Evolutionary conservation across 2,797 vertebrate species (phyloP).

Genomic region (Acrossocheilus wenchowensis): DNA sequence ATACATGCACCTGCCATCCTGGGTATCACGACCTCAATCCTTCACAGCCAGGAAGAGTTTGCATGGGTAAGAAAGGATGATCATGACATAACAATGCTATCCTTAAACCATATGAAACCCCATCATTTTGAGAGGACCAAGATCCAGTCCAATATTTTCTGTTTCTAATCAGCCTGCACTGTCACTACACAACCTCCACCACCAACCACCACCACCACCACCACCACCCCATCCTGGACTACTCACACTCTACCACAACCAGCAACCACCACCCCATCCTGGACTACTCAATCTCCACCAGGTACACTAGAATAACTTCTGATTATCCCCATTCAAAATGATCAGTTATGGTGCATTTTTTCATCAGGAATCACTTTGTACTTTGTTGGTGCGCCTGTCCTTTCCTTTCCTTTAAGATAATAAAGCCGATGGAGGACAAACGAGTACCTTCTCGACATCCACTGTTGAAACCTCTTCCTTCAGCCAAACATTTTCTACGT

Average conservation of each 20-base stretch:
- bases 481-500: neutral
- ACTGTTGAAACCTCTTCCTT: neutral
- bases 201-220: neutral
- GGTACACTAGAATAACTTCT: neutral
- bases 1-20: slow-evolving; percentile 69
- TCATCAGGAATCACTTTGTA: neutral
- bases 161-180: neutral
- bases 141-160: neutral
- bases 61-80: slow-evolving; percentile 64
- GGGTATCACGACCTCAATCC: slow-evolving; percentile 66
- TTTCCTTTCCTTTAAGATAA: neutral
- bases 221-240: neutral
- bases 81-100: neutral
- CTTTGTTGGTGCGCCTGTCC: neutral
- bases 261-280: neutral
- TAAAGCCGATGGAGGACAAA: neutral
- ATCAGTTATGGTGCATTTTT: neutral
- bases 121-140: neutral
- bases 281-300: neutral
- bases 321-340: neutral
- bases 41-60: slow-evolving; percentile 66
- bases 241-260: neutral
- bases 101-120: neutral
- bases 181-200: neutral
- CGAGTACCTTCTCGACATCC: neutral